phyloP scores from a whole-genome alignment of 2,797 vertebrate species.

The Arnoldichthys spilopterus region DNA sequence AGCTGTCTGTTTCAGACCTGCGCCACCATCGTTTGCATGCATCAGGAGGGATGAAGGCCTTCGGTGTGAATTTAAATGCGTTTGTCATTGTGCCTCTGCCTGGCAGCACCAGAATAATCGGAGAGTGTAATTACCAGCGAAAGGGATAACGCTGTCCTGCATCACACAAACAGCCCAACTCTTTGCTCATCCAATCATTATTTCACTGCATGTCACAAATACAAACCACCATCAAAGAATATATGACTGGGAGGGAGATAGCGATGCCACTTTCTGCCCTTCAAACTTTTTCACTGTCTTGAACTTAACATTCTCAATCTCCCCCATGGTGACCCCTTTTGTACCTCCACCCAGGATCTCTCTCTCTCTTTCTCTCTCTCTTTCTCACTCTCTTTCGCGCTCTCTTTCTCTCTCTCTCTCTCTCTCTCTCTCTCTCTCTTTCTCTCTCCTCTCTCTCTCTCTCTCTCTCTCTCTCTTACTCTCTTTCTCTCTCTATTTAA shows the following conservation, averaged over 20 bases:
- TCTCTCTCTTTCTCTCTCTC: too few relatives aligned
- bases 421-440: too few relatives aligned
- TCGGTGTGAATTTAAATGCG: constrained; percentile 41
- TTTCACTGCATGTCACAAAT: constrained; percentile 29
- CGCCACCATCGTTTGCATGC: constrained; percentile 10
- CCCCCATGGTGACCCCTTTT: too few relatives aligned
- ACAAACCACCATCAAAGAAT: constrained; percentile 23
- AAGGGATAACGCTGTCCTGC: constrained; percentile 15
- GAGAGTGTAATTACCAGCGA: constrained; percentile 27
- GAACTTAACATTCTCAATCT: too few relatives aligned
- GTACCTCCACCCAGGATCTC: too few relatives aligned
- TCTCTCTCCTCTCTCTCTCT: too few relatives aligned
- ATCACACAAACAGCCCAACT: not conserved
- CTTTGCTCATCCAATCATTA: constrained; percentile 26
- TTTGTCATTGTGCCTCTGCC: constrained; percentile 33
- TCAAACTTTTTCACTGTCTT: too few relatives aligned
- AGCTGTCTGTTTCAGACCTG: constrained; percentile 33
- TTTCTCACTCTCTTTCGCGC: too few relatives aligned
- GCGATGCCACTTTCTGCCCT: not conserved
- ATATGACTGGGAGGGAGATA: not conserved
- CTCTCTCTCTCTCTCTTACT: too few relatives aligned
- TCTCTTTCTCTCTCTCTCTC: too few relatives aligned
- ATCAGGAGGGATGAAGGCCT: constrained; percentile 33
- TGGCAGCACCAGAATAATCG: constrained; percentile 13
- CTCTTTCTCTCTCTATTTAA: too few relatives aligned